Percentiles rank a stretch among this genome's conserved stretches.
Conservation (phyloP, 2,113 vertebrate species). For the Microcebus ravelobensis region DNA sequence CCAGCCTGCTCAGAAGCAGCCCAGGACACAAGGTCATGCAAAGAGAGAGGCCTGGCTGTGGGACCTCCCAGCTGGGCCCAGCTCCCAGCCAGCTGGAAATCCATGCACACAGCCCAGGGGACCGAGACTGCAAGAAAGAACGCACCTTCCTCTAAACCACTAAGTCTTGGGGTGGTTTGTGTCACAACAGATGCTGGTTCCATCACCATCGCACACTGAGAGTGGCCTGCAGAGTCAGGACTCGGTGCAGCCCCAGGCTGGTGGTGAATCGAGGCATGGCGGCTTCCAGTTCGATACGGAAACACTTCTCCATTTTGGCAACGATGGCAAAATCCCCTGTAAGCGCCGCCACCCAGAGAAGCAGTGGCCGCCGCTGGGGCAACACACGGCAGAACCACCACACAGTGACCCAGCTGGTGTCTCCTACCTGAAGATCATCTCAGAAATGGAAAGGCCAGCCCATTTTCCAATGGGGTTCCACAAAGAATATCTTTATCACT, state of each 20-base stretch:
- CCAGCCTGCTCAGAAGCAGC: neutral
- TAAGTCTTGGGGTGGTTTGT: neutral
- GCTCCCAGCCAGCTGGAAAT: neutral
- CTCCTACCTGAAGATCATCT: neutral
- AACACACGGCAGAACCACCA: neutral
- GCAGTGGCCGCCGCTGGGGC: neutral
- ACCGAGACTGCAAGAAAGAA: neutral
- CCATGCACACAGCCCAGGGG: neutral
- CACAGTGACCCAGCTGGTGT: neutral
- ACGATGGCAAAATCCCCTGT: neutral
- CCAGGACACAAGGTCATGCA: neutral
- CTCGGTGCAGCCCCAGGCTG: neutral
- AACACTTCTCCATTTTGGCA: neutral
- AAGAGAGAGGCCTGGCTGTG: neutral
- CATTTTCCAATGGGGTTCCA: neutral
- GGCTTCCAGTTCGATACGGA: neutral
- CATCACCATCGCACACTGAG: neutral
- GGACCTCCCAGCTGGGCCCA: neutral
- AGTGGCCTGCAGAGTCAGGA: neutral
- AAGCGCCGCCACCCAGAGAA: accelerated
- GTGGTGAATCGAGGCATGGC: neutral
- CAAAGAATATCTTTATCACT: neutral
- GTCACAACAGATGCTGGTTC: neutral
- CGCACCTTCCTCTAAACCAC: neutral
- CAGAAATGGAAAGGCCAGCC: neutral